Base-by-base conservation (phyloP, 2,797 vertebrate genomes). In the Avahi laniger region DNA sequence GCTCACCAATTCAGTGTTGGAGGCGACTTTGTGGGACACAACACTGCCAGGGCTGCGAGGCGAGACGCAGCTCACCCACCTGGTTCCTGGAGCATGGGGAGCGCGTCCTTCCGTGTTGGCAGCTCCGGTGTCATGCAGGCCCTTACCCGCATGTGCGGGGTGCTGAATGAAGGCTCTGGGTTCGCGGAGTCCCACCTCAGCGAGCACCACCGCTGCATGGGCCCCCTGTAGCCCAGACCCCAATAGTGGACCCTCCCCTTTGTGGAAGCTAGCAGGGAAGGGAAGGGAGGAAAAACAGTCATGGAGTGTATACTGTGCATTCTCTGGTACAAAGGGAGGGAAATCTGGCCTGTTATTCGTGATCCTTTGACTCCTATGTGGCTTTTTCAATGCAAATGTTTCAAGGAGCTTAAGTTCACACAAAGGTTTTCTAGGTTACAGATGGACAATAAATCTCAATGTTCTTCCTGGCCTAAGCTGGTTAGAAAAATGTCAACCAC, bases 131-230 rank as follows among this genome's bases (percentile, higher is more conserved):
- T 48, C 63, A 17, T 7, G 7, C 63, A n/a, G 63, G 15, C 63
- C 63, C 17, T n/a, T 17, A 8, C 63, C 33, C 7, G 2, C 33
- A 17, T 7, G 7, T 33, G 30, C 30, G 3, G 63, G 33, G 33
- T 18, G 30, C 33, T 4, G 33, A 65, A 15, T n/a, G 33, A 65
- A 15, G 48, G n/a, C 33, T 84, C 61, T 43, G 38, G 12, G 33
- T 22, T 38, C 41, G n/a, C 9, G 0, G 0, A 52, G 26, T 41
- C 28, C 38, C 41, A 43, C 5, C 52, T 69, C 4, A 0, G 48
- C 4, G 14, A 14, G 33, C 7, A 46, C 76, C 61, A 24, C 14
- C 4, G 18, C 17, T 22, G 13, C 20, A 28, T 28, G 38, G 63
- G 20, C 26, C 20, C 4, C 33, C 33, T 3, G n/a, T 7, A 65